phyloP scores from a whole-genome alignment of 2,888 invertebrate genomes.

The Listrodromus nycthemerus region DNA sequence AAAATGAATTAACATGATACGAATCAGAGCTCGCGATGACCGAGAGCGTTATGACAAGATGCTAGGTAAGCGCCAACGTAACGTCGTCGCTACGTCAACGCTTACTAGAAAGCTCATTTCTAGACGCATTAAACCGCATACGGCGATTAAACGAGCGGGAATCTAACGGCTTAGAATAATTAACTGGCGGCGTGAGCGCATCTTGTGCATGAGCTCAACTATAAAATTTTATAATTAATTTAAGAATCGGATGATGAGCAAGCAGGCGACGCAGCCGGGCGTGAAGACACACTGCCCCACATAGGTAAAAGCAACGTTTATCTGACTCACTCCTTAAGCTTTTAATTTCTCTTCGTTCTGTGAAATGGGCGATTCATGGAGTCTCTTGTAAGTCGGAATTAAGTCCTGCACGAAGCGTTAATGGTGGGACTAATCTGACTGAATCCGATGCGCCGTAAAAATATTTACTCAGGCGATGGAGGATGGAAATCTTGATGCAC shows the following conservation, averaged over 20 bases:
- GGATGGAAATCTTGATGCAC: neutral
- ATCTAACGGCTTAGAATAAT: constrained; percentile 78
- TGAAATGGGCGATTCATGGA: neutral
- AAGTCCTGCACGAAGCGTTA: neutral
- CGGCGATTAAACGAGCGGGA: constrained; percentile 60
- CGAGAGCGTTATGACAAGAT: constrained; percentile 21
- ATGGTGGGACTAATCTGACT: neutral
- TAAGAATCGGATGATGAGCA: constrained; percentile 62
- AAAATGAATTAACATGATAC: constrained; percentile 58
- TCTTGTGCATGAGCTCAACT: constrained; percentile 71
- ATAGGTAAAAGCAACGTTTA: constrained; percentile 24
- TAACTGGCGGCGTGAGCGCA: constrained; percentile 67
- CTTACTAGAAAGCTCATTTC: constrained; percentile 42
- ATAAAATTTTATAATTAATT: constrained; percentile 75
- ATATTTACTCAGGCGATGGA: neutral
- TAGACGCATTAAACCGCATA: constrained; percentile 16
- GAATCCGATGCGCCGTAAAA: neutral
- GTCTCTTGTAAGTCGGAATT: neutral
- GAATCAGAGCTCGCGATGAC: constrained; percentile 28
- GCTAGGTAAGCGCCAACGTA: constrained; percentile 7
- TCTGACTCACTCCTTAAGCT: neutral
- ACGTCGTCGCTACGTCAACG: constrained; percentile 40
- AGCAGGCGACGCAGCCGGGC: constrained; percentile 49
- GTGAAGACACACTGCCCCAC: constrained; percentile 64
- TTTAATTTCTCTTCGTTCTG: constrained; percentile 21